Percentiles rank a stretch among this genome's conserved stretches.
phyloP scores from a whole-genome alignment of 2,797 vertebrate species.

The Myotis pilosus region DNA sequence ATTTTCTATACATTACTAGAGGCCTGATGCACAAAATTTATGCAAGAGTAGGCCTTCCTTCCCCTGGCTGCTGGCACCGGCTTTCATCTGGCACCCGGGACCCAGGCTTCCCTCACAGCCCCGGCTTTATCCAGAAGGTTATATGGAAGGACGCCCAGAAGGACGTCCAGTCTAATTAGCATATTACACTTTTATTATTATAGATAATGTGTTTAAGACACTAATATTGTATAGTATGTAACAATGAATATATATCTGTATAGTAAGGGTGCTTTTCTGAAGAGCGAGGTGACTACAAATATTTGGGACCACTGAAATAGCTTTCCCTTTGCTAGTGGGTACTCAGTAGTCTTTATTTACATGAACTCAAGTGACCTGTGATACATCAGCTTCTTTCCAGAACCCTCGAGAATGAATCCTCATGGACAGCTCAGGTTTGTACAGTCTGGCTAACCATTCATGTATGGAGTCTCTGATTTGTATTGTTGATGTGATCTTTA shows the following conservation, averaged over 20 bases:
- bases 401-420: neutral
- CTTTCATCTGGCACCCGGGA: no score
- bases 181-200: no score
- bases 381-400: neutral
- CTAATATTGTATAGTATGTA: neutral
- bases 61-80: no score
- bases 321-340: conserved; percentile 32
- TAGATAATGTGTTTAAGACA: neutral
- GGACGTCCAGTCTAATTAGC: no score
- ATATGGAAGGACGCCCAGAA: no score
- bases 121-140: no score
- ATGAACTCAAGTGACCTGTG: neutral
- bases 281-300: neutral
- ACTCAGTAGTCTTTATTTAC: conserved; percentile 15
- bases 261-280: neutral
- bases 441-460: neutral
- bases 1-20: neutral
- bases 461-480: neutral
- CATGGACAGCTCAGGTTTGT: neutral
- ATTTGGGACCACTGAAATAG: conserved; percentile 9
- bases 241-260: neutral
- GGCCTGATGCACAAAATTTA: no score
- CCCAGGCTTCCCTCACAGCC: no score
- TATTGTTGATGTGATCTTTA: neutral
- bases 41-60: no score